phyloP scores from a whole-genome alignment of 1,140 invertebrate species.

The Zaprionus camerounensis region DNA sequence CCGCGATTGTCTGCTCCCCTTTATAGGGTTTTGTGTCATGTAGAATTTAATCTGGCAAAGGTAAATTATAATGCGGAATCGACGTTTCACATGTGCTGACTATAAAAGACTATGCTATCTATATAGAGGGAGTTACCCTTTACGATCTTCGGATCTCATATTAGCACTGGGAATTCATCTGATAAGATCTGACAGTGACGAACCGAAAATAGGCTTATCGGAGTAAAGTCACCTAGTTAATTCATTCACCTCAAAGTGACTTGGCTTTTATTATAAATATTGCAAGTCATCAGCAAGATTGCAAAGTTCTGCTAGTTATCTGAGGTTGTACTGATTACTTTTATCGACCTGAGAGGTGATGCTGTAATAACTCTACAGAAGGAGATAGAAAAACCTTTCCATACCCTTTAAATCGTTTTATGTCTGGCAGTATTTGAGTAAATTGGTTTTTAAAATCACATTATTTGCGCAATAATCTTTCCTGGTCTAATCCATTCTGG shows the following conservation, averaged over 20 bases:
- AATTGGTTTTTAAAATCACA: too few species aligned
- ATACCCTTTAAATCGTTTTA: too few species aligned
- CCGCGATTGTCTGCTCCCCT: neutral
- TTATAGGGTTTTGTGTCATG: conserved; percentile 39
- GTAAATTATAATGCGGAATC: conserved; percentile 17
- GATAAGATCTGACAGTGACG: conserved; percentile 14
- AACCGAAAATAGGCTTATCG: conserved; percentile 11
- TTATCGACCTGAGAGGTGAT: neutral
- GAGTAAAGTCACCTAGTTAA: conserved; percentile 18
- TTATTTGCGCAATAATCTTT: too few species aligned
- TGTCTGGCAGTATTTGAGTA: too few species aligned
- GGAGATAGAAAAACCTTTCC: too few species aligned
- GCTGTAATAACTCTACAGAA: neutral
- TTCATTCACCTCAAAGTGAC: conserved; percentile 14
- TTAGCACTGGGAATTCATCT: neutral
- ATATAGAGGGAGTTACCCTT: neutral
- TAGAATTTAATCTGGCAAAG: conserved; percentile 26
- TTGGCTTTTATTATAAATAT: neutral
- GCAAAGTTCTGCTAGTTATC: neutral
- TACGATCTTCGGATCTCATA: neutral
- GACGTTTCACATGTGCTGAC: conserved; percentile 18
- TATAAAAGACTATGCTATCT: neutral
- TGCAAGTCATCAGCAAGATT: conserved; percentile 15
- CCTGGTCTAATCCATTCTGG: too few species aligned
- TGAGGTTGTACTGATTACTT: conserved; percentile 3